These are phyloP conservation scores for Petaurus breviceps DNA, from an alignment of 2,113 vertebrate genomes.

Conservation along the genomic window DNA sequence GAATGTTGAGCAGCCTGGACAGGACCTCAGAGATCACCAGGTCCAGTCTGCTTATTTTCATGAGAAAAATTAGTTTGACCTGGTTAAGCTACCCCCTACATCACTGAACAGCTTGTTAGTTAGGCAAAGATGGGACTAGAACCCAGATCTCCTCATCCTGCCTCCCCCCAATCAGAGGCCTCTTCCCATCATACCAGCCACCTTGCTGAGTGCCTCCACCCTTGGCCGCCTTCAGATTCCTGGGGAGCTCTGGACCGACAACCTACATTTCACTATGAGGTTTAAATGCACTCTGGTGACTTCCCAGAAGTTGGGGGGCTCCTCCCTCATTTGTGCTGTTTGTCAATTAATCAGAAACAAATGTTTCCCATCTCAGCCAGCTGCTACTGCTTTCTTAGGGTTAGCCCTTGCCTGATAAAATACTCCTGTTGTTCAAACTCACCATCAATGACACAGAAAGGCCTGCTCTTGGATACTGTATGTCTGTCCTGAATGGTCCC, in stretches of 20 bases:
- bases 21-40: neutral
- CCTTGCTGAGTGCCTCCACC: no score
- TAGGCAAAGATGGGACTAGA: neutral
- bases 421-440: neutral
- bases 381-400: neutral
- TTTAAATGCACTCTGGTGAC: neutral
- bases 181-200: no score
- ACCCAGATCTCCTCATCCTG: neutral
- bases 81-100: neutral
- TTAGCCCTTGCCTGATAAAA: neutral
- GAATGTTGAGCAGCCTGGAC: neutral
- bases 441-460: neutral
- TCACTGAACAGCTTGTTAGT: neutral
- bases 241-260: neutral
- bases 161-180: neutral
- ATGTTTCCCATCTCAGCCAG: no score
- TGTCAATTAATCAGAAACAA: slow-evolving; percentile 9
- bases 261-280: neutral
- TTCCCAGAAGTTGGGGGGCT: neutral
- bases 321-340: neutral
- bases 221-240: no score
- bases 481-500: neutral
- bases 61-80: neutral
- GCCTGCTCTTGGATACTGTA: no score
- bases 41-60: neutral